Conservation (phyloP, 2,888 invertebrate genomes). For the Cheilosia scutellata region DNA sequence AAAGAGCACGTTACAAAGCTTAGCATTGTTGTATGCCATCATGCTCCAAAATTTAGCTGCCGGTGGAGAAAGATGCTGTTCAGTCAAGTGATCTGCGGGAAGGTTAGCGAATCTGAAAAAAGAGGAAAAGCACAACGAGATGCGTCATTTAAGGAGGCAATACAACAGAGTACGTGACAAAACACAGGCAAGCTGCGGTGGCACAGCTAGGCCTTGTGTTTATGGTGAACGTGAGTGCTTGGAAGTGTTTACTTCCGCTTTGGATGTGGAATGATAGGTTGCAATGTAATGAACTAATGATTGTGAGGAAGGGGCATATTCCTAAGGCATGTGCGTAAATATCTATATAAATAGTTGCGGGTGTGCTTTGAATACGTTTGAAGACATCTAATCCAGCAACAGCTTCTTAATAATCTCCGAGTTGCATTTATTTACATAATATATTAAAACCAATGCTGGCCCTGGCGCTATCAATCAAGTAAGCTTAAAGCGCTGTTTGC, state of each 20-base stretch:
- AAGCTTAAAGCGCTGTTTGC: too few species aligned
- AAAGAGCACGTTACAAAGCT: conserved; percentile 94
- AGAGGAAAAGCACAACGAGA: conserved; percentile 9
- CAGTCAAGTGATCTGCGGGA: conserved; percentile 85
- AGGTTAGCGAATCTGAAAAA: conserved; percentile 85
- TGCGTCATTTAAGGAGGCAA: conserved; percentile 62
- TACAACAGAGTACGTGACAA: conserved; percentile 71
- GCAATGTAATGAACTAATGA: background rate
- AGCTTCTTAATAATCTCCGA: too few species aligned
- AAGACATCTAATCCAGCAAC: background rate
- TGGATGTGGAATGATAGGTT: conserved; percentile 10
- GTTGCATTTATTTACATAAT: too few species aligned
- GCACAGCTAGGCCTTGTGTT: conserved; percentile 38
- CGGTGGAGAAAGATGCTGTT: conserved; percentile 88
- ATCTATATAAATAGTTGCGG: background rate
- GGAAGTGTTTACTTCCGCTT: conserved; percentile 54
- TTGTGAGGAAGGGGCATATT: background rate
- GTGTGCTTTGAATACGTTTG: background rate
- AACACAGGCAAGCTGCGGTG: conserved; percentile 61
- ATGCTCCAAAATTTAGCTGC: conserved; percentile 90
- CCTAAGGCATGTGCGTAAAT: background rate
- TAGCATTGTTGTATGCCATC: conserved; percentile 95
- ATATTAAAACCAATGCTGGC: too few species aligned
- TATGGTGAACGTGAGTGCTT: conserved; percentile 32
- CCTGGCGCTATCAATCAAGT: too few species aligned